Evolutionary conservation across 1,140 invertebrate species (phyloP), one percentile per base, ranked within the genome.

Genomic region (Eulimnadia texana): DNA sequence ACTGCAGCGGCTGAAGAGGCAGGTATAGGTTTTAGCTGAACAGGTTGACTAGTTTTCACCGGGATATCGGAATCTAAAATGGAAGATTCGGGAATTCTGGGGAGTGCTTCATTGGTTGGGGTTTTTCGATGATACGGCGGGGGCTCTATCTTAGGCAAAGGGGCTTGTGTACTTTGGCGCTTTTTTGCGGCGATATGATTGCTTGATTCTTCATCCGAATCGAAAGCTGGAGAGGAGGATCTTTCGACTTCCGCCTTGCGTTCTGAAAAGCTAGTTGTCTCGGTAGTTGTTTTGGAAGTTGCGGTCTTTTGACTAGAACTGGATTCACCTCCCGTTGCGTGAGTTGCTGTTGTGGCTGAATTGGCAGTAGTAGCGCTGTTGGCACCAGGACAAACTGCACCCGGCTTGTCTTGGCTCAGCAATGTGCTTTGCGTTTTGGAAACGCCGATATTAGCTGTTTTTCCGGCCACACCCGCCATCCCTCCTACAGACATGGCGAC

Each of bases 171-270:
- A 67, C 19, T 58, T 53, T 3, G 65, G 52, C 72, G 62, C 28
- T 69, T 68, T 56, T 65, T 65, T 22, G 69, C 65, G 0, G 78
- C 78, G 63, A 57, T 61, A 11, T 63, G 27, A 19, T 67, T 60
- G 60, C 85, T 88, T 63, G 90, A 88, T 68, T 81, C 79, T 52
- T 96, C 92, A 72, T 97, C 93, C 0, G 93, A 96, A 64, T 96
- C 93, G 72, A 96, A 96, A 0, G 89, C 90, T 0, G 93, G 92
- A 70, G 90, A 94, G 68, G 90, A 94, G 0, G 91, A 95, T 27
- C 91, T 76, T 72, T 98, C 92, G 10, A 88, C 88, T 9, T 78
- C 77, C 16, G 70, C 71, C 51, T 70, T 71, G 22, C 65, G 69
- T 16, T 72, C 65, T 42, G 66, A 63, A 63, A 66, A 64, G 58